Evolutionary conservation across 2,797 vertebrate species (phyloP), one percentile per base, ranked within the genome.

Genomic region (Paramormyrops hopkinsi): DNA sequence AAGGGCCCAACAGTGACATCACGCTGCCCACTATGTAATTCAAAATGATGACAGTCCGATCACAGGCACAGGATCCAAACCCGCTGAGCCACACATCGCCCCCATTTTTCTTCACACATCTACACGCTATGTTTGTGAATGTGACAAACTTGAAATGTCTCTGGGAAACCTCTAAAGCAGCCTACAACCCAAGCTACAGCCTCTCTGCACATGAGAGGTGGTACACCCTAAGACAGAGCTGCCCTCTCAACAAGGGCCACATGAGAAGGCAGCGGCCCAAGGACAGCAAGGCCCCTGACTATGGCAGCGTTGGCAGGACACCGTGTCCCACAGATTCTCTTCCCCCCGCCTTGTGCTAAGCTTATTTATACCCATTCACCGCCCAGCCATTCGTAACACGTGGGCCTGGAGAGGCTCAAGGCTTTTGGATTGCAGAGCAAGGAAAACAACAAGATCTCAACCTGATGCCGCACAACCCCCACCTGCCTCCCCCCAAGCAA

Each of bases 281-380:
- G 89, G 79, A 48, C 44, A 89, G 14, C 86, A 84, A 29, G 87
- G 90, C 89, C 90, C 46, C 56, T 59, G 12, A n/a, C 54, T 69
- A 17, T 86, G 86, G 89, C 65, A 84, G 89, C 88, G 87, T 65
- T 94, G 92, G 94, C 93, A 94, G 95, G 90, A 95, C 94, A 94
- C 56, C n/a, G 22, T 88, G 94, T 95, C 91, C 93, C 88, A n/a
- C 76, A 50, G 69, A 88, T 92, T 90, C 8, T 48, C 8, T 51
- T 37, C 73, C 19, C 69, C 83, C 41, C 88, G 9, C 73, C 54
- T 46, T n/a, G 7, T 6, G 84, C 17, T 46, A 46, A 83, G 90
- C 93, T 94, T 95, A 95, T 95, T 96, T 95, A 94, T 93, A 95
- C 91, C 89, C 82, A 5, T 82, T 56, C 22, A 84, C 69, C 8